Evolutionary conservation across 2,113 vertebrate species (phyloP).

Genomic region (Salvelinus sp.): DNA sequence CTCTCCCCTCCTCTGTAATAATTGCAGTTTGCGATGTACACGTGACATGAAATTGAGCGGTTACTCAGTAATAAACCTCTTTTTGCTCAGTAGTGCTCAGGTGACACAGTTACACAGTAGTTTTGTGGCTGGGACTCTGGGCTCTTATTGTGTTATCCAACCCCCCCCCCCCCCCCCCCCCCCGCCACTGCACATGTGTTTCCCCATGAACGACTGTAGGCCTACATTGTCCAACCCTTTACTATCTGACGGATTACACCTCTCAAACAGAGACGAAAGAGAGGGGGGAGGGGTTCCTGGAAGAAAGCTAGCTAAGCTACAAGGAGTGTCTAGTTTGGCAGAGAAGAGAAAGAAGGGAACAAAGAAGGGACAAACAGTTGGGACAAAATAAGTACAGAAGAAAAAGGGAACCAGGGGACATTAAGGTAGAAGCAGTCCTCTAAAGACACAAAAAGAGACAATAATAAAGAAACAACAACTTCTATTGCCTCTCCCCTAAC

Average conservation of each 20-base stretch:
- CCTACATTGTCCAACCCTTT: slow-evolving; percentile 66
- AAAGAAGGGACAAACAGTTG: too few species aligned
- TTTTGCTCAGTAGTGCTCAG: not conserved
- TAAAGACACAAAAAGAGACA: too few species aligned
- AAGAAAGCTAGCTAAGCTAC: too few species aligned
- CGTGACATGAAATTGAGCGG: not conserved
- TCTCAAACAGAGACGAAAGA: slow-evolving; percentile 28
- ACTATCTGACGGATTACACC: slow-evolving; percentile 66
- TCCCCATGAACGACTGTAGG: slow-evolving; percentile 65
- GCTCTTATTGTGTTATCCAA: slow-evolving; percentile 46
- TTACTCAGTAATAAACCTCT: slow-evolving; percentile 5
- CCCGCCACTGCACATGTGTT: slow-evolving; percentile 51
- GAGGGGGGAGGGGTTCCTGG: slow-evolving; percentile 40
- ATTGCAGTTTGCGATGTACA: too few species aligned
- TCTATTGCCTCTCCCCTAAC: too few species aligned
- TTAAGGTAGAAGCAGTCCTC: too few species aligned
- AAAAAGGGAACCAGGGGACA: too few species aligned
- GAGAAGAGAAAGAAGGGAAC: too few species aligned
- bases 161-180: too few species aligned
- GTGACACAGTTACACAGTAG: slow-evolving; percentile 11
- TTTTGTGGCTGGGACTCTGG: slow-evolving; percentile 31
- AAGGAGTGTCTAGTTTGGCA: too few species aligned
- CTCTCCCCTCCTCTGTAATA: not conserved
- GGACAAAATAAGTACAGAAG: too few species aligned
- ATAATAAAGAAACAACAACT: too few species aligned